Evolutionary conservation across 2,888 invertebrate genomes (phyloP).

Genomic region (Operophtera brumata): DNA sequence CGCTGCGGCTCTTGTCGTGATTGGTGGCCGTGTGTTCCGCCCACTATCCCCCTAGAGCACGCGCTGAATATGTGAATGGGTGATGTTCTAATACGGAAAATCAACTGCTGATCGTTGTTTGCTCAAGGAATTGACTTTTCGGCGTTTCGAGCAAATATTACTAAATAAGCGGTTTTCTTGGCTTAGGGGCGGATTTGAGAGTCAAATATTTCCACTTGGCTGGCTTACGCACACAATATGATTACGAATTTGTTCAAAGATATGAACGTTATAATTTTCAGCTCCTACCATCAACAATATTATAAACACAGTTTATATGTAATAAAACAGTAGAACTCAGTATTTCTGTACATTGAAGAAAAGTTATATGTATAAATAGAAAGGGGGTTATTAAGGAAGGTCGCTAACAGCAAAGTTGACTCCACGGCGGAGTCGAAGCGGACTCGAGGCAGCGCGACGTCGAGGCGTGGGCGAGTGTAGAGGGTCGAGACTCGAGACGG

Average conservation of each 20-base stretch:
- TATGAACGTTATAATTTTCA: too few species aligned
- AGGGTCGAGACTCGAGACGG: too few species aligned
- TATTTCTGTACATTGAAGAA: too few species aligned
- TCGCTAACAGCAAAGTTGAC: too few species aligned
- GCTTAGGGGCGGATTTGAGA: constrained; percentile 17
- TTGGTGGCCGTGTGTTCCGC: constrained; percentile 32
- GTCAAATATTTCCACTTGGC: constrained; percentile 17
- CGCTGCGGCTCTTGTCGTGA: constrained; percentile 3
- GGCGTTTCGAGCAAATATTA: constrained; percentile 38
- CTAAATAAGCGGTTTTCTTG: constrained; percentile 33
- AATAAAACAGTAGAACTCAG: too few species aligned
- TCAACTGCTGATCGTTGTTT: constrained; percentile 68
- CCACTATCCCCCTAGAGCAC: constrained; percentile 40
- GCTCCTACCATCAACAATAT: too few species aligned
- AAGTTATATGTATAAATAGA: too few species aligned
- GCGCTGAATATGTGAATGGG: constrained; percentile 61
- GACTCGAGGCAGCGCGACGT: too few species aligned
- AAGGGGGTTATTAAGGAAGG: too few species aligned
- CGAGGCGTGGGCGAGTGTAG: too few species aligned
- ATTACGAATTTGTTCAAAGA: not conserved
- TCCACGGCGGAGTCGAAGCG: too few species aligned
- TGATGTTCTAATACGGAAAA: constrained; percentile 70
- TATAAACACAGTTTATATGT: too few species aligned
- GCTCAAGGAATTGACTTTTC: constrained; percentile 48
- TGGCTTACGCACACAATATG: constrained; percentile 13